Evolutionary conservation across 2,113 vertebrate species (phyloP), one percentile per base, ranked within the genome.

Genomic region (Oncorhynchus masou): DNA sequence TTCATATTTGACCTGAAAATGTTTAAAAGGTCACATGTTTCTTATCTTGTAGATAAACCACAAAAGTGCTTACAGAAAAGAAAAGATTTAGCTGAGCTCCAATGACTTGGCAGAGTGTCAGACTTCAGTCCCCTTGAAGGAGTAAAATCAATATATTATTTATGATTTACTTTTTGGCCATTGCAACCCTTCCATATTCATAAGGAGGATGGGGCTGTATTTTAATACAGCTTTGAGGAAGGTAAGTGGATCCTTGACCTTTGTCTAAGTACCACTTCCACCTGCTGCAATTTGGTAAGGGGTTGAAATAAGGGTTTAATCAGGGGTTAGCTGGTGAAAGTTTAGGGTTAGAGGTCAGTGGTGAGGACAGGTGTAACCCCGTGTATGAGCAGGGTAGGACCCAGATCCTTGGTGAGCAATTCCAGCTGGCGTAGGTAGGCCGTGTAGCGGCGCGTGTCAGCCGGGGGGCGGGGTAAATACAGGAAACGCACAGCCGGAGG

Each of bases 361-460:
- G 95, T 97, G 88, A 95, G 96, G 84, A 97, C 96, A 0, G 95
- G 95, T 0, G 94, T 96, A 80, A 96, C 93, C 13, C 96, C 96
- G 3, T 97, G 96, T 83, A 97, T 96, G 64, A 97, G 92, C 77
- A 97, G 88, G 0, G 96, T 97, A 68, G 96, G 96, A n/a, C 96
- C 96, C 80, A 97, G 89, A 79, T 93, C 91, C 0, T 85, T 89
- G 67, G 94, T 97, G 80, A 97, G 92, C 84, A 95, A 84, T 73
- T 97, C 95, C 79, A 97, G 92, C 82, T 97, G 96, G 75, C 85
- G 92, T 72, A 97, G 86, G 84, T 96, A 97, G 24, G 92, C 84
- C 0, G 70, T 76, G 83, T 97, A 96, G n/a, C 94, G 90, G 13
- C 85, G 86, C 12, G 94, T 96, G 90, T 97, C 95, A 0, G 96